Conservation (phyloP, 2,888 invertebrate species). For the Marronus borbonicus region DNA sequence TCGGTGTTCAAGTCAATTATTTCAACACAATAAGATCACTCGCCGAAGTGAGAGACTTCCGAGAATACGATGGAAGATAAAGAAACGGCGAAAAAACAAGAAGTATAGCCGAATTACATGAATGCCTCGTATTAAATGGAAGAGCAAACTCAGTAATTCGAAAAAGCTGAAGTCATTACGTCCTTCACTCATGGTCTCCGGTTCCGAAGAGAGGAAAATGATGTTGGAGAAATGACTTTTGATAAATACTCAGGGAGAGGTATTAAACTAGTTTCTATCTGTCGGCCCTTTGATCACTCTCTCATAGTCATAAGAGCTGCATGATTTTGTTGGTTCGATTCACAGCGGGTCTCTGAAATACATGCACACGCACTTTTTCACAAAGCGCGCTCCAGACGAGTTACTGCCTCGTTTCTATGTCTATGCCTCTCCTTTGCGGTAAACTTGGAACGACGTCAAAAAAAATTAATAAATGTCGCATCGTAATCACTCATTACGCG, state of each 20-base stretch:
- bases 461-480: slow-evolving; percentile 58
- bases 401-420: slow-evolving; percentile 59
- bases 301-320: slow-evolving; percentile 63
- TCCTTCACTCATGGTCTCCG: slow-evolving; percentile 35
- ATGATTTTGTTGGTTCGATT: slow-evolving; percentile 65
- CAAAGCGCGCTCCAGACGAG: slow-evolving; percentile 60
- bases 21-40: slow-evolving; percentile 28
- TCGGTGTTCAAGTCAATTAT: slow-evolving; percentile 17
- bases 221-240: slow-evolving; percentile 45
- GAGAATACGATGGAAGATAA: slow-evolving; percentile 45
- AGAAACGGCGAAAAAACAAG: slow-evolving; percentile 39
- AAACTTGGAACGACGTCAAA: slow-evolving; percentile 42
- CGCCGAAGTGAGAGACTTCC: slow-evolving; percentile 34
- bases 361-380: slow-evolving; percentile 60
- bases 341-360: slow-evolving; percentile 62
- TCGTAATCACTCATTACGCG: slow-evolving; percentile 57
- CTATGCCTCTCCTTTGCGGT: slow-evolving; percentile 51
- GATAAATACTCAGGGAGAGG: slow-evolving; percentile 44
- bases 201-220: slow-evolving; percentile 37
- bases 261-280: slow-evolving; percentile 63
- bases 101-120: slow-evolving; percentile 43
- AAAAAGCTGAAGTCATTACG: slow-evolving; percentile 47
- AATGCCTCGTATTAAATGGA: slow-evolving; percentile 47
- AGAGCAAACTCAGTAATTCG: slow-evolving; percentile 46
- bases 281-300: slow-evolving; percentile 64